phyloP scores from a whole-genome alignment of 2,797 vertebrate species.

The Neostethus bicornis region DNA sequence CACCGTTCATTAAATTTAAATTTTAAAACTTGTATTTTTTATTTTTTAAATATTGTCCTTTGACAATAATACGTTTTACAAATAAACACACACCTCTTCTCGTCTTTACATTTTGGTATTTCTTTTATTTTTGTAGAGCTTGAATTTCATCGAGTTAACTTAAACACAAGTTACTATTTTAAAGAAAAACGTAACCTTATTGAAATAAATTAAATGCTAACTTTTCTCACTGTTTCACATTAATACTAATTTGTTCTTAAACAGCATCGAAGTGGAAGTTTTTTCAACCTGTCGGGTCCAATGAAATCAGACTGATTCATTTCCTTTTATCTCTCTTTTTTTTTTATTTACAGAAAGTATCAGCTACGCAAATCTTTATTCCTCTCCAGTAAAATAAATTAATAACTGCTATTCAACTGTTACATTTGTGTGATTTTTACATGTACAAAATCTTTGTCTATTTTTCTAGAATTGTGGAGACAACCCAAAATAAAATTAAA shows the following conservation, averaged over 20 bases:
- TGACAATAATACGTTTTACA: slow-evolving; percentile 38
- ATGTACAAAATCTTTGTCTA: too few species aligned
- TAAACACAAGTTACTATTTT: slow-evolving; percentile 23
- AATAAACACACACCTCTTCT: slow-evolving; percentile 4
- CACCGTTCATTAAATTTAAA: slow-evolving; percentile 13
- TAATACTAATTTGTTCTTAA: slow-evolving; percentile 28
- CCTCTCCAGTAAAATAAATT: too few species aligned
- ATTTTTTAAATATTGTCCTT: slow-evolving; percentile 9
- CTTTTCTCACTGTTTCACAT: slow-evolving; percentile 16
- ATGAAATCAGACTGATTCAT: not conserved
- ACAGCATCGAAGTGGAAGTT: slow-evolving; percentile 10
- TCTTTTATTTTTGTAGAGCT: slow-evolving; percentile 10
- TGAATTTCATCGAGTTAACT: slow-evolving; percentile 31
- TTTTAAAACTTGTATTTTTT: too few species aligned
- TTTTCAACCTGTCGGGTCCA: slow-evolving; percentile 3
- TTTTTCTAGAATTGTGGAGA: slow-evolving; percentile 9
- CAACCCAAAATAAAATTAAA: slow-evolving; percentile 11
- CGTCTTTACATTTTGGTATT: slow-evolving; percentile 10
- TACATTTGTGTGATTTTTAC: too few species aligned
- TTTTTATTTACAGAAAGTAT: not conserved
- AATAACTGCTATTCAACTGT: too few species aligned
- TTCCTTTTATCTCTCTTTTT: slow-evolving; percentile 3
- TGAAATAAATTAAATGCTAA: slow-evolving; percentile 42
- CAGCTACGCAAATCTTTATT: slow-evolving; percentile 7
- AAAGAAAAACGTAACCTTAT: slow-evolving; percentile 39